Conservation (phyloP, 2,113 vertebrate genomes). For the Miniopterus natalensis region DNA sequence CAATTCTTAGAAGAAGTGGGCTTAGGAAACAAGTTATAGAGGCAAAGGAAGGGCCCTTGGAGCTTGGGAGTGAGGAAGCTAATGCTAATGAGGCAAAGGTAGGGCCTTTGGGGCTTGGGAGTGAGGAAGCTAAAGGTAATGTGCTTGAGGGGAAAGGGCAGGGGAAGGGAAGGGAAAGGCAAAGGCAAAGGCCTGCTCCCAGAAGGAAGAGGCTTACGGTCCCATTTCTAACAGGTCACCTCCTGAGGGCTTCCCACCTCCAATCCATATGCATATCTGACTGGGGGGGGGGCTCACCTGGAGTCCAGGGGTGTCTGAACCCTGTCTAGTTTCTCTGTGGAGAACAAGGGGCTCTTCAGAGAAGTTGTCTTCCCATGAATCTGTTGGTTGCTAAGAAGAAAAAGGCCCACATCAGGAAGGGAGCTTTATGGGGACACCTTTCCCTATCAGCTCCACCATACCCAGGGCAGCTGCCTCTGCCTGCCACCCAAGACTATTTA, state of each 20-base stretch:
- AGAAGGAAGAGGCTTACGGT: not conserved
- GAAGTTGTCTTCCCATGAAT: conserved; percentile 84
- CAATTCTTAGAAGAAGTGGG: no score
- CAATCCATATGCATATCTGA: not conserved
- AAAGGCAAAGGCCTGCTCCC: no score
- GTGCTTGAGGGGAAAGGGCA: no score
- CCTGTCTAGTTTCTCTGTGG: conserved; percentile 75
- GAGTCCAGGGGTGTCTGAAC: conserved; percentile 74
- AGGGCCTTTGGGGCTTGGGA: no score
- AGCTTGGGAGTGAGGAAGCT: no score
- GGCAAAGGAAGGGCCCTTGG: no score
- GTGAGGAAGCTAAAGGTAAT: no score
- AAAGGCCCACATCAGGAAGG: not conserved
- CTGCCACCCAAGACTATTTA: not conserved
- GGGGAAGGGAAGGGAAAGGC: no score
- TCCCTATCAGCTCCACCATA: not conserved
- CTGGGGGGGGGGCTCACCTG: conserved; percentile 80
- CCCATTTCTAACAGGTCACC: not conserved
- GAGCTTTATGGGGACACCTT: not conserved
- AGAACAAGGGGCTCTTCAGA: conserved; percentile 79
- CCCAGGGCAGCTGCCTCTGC: not conserved
- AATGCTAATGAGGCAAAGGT: no score
- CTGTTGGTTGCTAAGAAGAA: conserved; percentile 77
- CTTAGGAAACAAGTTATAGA: no score
- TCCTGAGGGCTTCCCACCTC: not conserved